Conservation (phyloP, 2,113 vertebrate species). For the Elachura formosa region DNA sequence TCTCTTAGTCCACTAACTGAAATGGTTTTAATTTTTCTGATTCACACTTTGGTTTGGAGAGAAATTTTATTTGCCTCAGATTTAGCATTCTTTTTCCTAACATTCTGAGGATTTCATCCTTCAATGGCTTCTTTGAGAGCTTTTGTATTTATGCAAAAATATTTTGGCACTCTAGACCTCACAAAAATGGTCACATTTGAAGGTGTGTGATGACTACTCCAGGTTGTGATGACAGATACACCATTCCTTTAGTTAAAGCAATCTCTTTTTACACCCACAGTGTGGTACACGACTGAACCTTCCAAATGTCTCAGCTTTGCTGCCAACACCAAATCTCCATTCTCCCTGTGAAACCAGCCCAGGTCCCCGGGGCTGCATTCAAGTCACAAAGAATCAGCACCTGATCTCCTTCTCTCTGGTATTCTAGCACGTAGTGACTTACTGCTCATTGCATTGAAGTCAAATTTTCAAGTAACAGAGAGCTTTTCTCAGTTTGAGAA, state of each 20-base stretch:
- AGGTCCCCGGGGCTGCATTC: background rate
- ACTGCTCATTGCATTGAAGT: background rate
- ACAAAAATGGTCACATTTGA: background rate
- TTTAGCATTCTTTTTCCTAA: background rate
- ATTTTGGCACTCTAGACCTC: background rate
- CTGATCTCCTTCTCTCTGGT: background rate
- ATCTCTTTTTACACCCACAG: background rate
- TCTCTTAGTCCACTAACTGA: background rate
- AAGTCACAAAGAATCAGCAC: no score
- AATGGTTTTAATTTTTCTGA: background rate
- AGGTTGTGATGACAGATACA: background rate
- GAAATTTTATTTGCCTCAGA: background rate
- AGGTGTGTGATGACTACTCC: background rate
- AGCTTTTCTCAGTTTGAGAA: background rate
- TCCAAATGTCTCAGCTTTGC: background rate
- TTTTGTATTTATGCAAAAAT: background rate
- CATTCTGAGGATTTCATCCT: background rate
- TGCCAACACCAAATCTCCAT: background rate
- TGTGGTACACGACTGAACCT: rapidly evolving
- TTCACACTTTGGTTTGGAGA: background rate
- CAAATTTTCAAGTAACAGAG: background rate
- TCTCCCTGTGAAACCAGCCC: background rate
- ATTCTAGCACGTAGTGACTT: background rate
- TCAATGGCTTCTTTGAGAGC: rapidly evolving
- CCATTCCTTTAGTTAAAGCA: background rate